Conservation (phyloP, 2,797 vertebrate species). For the Apogon talboti region DNA sequence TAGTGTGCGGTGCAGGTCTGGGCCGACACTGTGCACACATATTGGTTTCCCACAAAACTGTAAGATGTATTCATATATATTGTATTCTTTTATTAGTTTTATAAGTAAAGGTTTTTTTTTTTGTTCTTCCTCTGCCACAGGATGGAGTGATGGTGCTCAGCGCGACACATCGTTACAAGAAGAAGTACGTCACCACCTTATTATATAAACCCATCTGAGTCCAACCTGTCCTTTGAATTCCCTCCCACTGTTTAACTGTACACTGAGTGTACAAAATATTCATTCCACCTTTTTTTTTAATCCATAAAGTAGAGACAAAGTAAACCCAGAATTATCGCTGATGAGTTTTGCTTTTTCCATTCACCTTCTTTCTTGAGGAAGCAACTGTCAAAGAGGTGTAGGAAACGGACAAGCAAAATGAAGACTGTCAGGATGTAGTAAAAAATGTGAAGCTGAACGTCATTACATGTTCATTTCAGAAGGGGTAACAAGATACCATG, state of each 20-base stretch:
- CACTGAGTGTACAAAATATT: constrained; percentile 58
- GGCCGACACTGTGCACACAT: constrained; percentile 11
- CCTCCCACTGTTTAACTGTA: constrained; percentile 19
- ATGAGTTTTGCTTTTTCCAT: constrained; percentile 1
- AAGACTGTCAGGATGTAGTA: neutral
- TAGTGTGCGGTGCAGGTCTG: neutral
- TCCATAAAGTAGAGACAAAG: neutral
- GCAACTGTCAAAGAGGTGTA: neutral
- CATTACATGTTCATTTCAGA: neutral
- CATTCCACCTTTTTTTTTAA: neutral
- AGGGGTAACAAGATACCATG: neutral
- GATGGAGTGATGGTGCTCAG: constrained; percentile 97
- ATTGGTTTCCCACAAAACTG: neutral
- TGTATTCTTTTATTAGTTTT: neutral
- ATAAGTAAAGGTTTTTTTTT: neutral
- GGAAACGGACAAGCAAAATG: neutral
- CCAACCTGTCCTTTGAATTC: neutral
- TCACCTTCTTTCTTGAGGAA: neutral
- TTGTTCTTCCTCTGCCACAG: constrained; percentile 68
- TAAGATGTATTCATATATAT: neutral
- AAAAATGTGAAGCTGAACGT: no score
- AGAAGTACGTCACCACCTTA: constrained; percentile 96
- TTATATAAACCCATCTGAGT: constrained; percentile 95
- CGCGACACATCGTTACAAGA: constrained; percentile 96
- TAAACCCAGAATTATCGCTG: neutral